Base-by-base conservation (phyloP, 35 echinoderm and acorn worm species). In the Ptychodera flava region DNA sequence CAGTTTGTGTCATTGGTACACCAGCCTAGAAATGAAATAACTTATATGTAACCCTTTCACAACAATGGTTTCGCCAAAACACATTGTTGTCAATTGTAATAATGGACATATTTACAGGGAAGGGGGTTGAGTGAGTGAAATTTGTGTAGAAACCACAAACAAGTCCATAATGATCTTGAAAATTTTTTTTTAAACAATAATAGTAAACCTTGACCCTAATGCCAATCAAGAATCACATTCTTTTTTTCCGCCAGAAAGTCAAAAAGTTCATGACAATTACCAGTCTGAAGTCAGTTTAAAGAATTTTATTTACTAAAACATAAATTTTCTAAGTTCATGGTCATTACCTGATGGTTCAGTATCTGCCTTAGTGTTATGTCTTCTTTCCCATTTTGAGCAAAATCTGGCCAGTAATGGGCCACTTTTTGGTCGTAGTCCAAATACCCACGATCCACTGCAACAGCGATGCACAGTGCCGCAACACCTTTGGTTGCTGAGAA, bases 351-450 rank as follows among this genome's bases (percentile, higher is more conserved):
- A 80, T 95, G 93, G 28, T 90, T 87, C 15, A 95, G 35, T 0
- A 95, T 78, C 78, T 81, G 37, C 16, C 85, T 32, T 22, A 95
- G 90, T 33, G 93, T 95, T 16, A 92, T 85, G 0, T 88, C 86
- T 16, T 88, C 88, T 32, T 95, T 95, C 32, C 93, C 93, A n/a
- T 95, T 95, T 45, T 92, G 90, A 6, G 87, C 93, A 88, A 95
- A 95, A 30, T 95, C 93, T 31, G 93, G 93, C 93, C 93, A 95
- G 35, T 92, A 95, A 32, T 86, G 34, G 16, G 90, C 87, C 31
- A 95, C 93, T 1, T 87, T 82, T 34, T 92, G 85, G 36, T 92
- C 84, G 29, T 91, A 95, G 33, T 95, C 88, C 28, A 95, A 22
- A 0, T 45, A 52, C 27, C 93, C 93, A 37, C 81, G 86, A 33